phyloP scores from a whole-genome alignment of 2,113 vertebrate species.

The Zosterops pallidus region DNA sequence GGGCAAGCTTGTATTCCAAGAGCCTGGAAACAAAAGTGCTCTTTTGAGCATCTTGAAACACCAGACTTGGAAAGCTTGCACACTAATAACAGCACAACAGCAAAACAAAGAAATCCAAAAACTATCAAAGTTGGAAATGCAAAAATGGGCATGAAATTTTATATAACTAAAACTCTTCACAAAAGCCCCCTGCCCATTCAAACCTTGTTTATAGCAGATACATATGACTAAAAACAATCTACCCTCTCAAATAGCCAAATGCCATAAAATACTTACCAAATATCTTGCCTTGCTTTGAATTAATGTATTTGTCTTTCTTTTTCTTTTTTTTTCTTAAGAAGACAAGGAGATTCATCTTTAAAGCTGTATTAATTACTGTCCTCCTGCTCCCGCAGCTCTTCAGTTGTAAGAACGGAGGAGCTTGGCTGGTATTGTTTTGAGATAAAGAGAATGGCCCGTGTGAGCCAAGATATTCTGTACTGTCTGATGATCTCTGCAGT shows the following conservation, averaged over 20 bases:
- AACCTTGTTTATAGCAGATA: not conserved
- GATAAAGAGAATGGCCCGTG: slow-evolving; percentile 47
- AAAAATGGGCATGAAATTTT: not conserved
- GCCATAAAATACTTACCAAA: slow-evolving; percentile 67
- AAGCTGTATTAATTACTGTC: slow-evolving; percentile 4
- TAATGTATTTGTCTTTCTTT: not conserved
- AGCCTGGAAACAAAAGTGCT: slow-evolving; percentile 24
- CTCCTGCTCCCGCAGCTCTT: not conserved
- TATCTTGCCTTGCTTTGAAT: slow-evolving; percentile 17
- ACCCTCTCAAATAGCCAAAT: not conserved
- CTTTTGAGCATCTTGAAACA: slow-evolving; percentile 55
- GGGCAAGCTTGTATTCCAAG: not conserved
- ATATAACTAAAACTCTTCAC: not conserved
- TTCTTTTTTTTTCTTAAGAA: not conserved
- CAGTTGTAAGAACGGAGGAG: slow-evolving; percentile 28
- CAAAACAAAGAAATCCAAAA: slow-evolving; percentile 53
- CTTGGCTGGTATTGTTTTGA: slow-evolving; percentile 50
- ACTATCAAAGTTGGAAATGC: not conserved
- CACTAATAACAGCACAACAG: slow-evolving; percentile 49
- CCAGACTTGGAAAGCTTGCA: slow-evolving; percentile 59
- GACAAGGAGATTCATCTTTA: slow-evolving; percentile 1
- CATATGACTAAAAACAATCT: not conserved
- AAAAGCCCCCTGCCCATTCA: not conserved
- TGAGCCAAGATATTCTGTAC: slow-evolving; percentile 59
- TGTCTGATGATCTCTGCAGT: slow-evolving; percentile 55